Evolutionary conservation across 2,113 vertebrate genomes (phyloP), one percentile per base, ranked within the genome.

Genomic region (Anarhynchus alexandrinus): DNA sequence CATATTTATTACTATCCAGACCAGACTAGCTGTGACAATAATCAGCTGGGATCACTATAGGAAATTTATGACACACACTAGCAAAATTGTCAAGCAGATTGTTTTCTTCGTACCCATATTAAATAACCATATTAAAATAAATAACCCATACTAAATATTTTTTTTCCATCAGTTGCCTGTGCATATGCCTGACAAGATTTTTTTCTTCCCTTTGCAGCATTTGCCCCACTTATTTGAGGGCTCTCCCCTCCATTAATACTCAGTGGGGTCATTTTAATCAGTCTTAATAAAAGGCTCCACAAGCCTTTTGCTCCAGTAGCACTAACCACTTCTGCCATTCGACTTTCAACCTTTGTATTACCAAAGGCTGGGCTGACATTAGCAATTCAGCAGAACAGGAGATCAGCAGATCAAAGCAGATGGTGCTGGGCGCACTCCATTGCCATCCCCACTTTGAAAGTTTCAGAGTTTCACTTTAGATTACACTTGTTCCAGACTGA

Each of bases 401-500:
- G 49, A 88, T 32, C 27, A 32, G 69, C 9, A 90, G 64, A 91
- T 80, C 61, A 83, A 86, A 86, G 58, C 9, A 51, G n/a, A 34
- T 59, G 13, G 13, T 57, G 26, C 12, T 54, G 21, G 82, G 59
- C 3, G 0, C 2, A 1, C 6, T 57, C 52, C 25, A 55, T 30
- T 5, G 0, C 34, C 69, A 70, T 12, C 9, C 10, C 2, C 45
- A 9, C 34, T 86, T 83, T 15, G 15, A 81, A 91, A 78, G 17
- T 49, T 70, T 82, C 25, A 45, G 23, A 19, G 11, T 52, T 65
- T 57, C 36, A 32, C 21, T 76, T 86, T 2, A 57, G 57, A 51
- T 11, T 55, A 27, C 1, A 0, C 8, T 4, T 57, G 27, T 54
- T 78, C 19, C 18, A 12, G 32, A 69, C 19, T 0, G 0, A 52